phyloP scores from a whole-genome alignment of 2,797 vertebrate genomes.

The Schizopygopsis pylzovi region DNA sequence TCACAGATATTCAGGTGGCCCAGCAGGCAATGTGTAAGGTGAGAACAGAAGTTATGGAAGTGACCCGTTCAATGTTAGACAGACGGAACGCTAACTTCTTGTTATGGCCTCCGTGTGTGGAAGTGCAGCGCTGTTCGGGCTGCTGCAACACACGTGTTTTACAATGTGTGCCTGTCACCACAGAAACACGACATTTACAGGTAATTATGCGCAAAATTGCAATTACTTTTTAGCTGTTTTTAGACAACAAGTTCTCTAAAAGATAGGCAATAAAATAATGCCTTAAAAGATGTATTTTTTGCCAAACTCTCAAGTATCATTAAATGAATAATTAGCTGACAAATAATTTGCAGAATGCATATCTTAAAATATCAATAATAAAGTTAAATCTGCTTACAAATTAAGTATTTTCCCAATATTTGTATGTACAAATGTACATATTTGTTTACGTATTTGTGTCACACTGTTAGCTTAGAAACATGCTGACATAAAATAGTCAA shows the following conservation, averaged over 20 bases:
- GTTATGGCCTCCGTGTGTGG: slow-evolving; percentile 91
- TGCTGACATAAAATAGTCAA: background rate
- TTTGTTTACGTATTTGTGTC: background rate
- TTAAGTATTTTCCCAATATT: background rate
- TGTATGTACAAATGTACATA: background rate
- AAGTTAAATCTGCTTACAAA: background rate
- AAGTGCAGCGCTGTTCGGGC: slow-evolving; percentile 95
- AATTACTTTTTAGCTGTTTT: background rate
- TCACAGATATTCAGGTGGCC: slow-evolving; percentile 75
- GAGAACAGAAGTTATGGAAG: slow-evolving; percentile 89
- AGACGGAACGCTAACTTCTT: slow-evolving; percentile 89
- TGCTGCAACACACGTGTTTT: slow-evolving; percentile 86
- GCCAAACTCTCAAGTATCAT: background rate
- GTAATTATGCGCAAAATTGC: slow-evolving; percentile 66
- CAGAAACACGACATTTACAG: slow-evolving; percentile 84
- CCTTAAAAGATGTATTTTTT: no score
- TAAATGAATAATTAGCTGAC: background rate
- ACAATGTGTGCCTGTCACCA: slow-evolving; percentile 82
- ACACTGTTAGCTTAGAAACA: background rate
- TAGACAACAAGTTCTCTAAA: background rate
- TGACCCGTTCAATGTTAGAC: slow-evolving; percentile 90
- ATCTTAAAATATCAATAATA: background rate
- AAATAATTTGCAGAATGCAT: background rate
- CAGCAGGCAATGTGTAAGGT: slow-evolving; percentile 88
- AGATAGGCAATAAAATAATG: no score